Evolutionary conservation across 2,113 vertebrate species (phyloP), one percentile per base, ranked within the genome.

Genomic region (Entosphenus tridentatus): DNA sequence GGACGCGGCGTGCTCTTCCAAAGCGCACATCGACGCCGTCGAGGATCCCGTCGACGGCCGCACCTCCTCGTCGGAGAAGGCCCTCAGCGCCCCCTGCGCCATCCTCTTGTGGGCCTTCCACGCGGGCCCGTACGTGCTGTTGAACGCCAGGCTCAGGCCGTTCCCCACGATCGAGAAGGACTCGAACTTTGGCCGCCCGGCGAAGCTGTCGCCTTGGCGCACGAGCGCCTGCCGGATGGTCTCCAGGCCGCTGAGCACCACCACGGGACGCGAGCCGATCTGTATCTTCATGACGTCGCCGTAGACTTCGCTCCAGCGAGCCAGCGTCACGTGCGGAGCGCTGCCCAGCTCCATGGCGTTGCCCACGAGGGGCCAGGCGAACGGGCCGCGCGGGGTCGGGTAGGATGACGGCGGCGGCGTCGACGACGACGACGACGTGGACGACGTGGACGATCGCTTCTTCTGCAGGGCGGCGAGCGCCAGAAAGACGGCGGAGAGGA

Each of bases 131-230:
- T 78, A 69, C 68, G 84, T 81, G 0, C 75, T 71, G 72, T 77
- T 80, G 73, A 92, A 92, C 68, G 82, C 73, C 73, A 92, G 56
- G 73, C 84, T 88, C 57, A 83, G 82, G 1, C 83, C 80, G 0
- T 83, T 67, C 0, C 70, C 2, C 71, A 92, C 69, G 57, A 81
- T 76, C 0, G 0, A 73, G 70, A 83, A 86, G 73, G 77, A 87
- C 75, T 82, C 57, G 12, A 95, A 77, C 73, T 86, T 76, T 0
- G 91, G 91, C 1, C 91, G 82, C 1, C 87, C 84, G 2, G 85
- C 73, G 72, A 96, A 96, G 2, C 86, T 87, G 0, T 95, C 86
- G 0, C 81, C 88, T 73, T 93, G 85, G 71, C 77, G 82, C 74
- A 89, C 75, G 67, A 95, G 80, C 2, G 91, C 91, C 73, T 88